These are phyloP conservation scores for Syncerus caffer DNA, from an alignment of 2,797 vertebrate species.

Conservation along the genomic window DNA sequence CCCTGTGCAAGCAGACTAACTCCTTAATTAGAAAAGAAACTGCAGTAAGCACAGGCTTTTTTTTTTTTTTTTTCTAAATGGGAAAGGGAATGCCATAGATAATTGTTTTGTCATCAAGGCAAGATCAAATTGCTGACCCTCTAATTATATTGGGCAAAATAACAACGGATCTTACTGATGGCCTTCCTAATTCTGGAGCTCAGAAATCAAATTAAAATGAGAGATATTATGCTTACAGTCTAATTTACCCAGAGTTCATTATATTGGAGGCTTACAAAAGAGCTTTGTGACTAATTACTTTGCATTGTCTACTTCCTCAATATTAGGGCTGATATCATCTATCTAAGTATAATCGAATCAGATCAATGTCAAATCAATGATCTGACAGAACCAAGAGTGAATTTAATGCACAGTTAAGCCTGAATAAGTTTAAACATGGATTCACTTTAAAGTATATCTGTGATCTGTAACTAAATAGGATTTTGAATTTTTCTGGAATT, in stretches of 20 bases:
- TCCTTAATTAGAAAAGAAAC: constrained; percentile 71
- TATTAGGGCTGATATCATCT: constrained; percentile 75
- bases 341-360: constrained; percentile 72
- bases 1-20: constrained; percentile 46
- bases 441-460: not conserved
- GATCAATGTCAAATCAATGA: constrained; percentile 74
- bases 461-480: not conserved
- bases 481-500: not conserved
- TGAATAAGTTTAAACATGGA: not conserved
- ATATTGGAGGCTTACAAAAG: constrained; percentile 71
- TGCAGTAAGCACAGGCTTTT: constrained; percentile 49
- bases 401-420: not conserved
- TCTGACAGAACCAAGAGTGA: constrained; percentile 70
- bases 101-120: constrained; percentile 78
- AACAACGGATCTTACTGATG: constrained; percentile 80
- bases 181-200: constrained; percentile 80
- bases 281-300: constrained; percentile 77
- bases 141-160: constrained; percentile 80
- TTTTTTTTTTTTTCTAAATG: constrained; percentile 70
- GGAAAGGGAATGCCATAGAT: constrained; percentile 70
- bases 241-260: constrained; percentile 68
- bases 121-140: constrained; percentile 79
- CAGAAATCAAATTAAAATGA: constrained; percentile 82
- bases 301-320: constrained; percentile 76
- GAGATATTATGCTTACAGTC: constrained; percentile 66